phyloP scores from a whole-genome alignment of 2,113 vertebrate genomes.

The Marcusenius ussheri region DNA sequence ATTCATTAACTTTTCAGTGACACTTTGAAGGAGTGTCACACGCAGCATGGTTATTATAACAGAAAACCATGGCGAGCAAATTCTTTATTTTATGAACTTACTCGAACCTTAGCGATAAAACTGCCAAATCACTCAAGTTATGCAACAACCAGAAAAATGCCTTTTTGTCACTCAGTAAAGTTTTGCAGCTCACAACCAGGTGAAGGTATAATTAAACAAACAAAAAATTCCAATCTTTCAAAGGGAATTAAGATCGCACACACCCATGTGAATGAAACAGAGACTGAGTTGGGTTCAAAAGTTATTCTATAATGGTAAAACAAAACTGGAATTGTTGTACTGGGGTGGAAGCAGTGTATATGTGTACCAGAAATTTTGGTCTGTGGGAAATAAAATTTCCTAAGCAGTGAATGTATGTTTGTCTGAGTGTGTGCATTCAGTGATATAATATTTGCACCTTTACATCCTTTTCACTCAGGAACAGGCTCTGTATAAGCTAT shows the following conservation, averaged over 20 bases:
- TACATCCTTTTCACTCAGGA: background rate
- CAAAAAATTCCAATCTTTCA: constrained; percentile 8
- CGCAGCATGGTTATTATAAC: background rate
- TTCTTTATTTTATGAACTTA: background rate
- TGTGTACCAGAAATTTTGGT: background rate
- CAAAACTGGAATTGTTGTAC: background rate
- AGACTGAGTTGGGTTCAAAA: background rate
- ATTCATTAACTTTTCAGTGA: background rate
- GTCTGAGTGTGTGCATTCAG: background rate
- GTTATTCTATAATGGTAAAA: background rate
- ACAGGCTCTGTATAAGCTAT: background rate
- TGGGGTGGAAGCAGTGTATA: background rate
- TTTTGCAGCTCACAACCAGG: background rate
- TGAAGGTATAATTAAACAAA: background rate
- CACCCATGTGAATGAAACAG: background rate
- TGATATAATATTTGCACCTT: background rate
- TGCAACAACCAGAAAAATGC: background rate
- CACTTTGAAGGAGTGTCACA: background rate
- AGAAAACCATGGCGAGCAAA: background rate
- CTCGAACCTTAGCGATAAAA: background rate
- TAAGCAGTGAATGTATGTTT: background rate
- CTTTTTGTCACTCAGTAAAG: background rate
- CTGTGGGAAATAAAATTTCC: background rate
- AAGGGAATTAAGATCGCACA: background rate
- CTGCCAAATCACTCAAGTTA: background rate